phyloP scores from a whole-genome alignment of 2,888 invertebrate species.

The Catocala sponsa region DNA sequence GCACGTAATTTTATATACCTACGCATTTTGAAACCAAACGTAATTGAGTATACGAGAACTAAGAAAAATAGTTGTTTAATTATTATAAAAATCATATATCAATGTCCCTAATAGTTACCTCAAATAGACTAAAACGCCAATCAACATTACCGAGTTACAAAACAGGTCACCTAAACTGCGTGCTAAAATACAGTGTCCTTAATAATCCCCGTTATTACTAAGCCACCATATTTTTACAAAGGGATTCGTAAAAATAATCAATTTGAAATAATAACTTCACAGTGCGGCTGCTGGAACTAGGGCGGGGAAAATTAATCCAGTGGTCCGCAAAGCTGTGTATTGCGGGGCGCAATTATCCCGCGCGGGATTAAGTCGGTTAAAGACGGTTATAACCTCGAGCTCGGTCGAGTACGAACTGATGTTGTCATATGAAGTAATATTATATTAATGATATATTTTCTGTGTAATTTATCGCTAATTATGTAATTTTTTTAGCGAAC shows the following conservation, averaged over 20 bases:
- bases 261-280: conserved; percentile 37
- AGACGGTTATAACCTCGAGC: conserved; percentile 46
- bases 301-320: conserved; percentile 73
- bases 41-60: too few species aligned
- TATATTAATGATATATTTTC: conserved; percentile 1
- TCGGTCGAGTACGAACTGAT: conserved; percentile 45
- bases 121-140: too few species aligned
- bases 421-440: conserved; percentile 16
- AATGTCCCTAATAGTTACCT: too few species aligned
- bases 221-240: background rate
- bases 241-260: conserved; percentile 33
- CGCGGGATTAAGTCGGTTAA: conserved; percentile 38
- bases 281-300: conserved; percentile 50
- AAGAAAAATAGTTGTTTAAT: too few species aligned
- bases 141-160: too few species aligned
- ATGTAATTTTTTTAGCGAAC: too few species aligned
- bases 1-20: too few species aligned
- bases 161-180: background rate
- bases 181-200: background rate
- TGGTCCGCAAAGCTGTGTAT: conserved; percentile 63
- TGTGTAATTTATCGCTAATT: too few species aligned
- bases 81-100: too few species aligned
- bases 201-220: too few species aligned
- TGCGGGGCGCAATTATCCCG: conserved; percentile 72
- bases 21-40: too few species aligned